Conservation (phyloP, 2,888 invertebrate species). For the Geophilus truncorum region DNA sequence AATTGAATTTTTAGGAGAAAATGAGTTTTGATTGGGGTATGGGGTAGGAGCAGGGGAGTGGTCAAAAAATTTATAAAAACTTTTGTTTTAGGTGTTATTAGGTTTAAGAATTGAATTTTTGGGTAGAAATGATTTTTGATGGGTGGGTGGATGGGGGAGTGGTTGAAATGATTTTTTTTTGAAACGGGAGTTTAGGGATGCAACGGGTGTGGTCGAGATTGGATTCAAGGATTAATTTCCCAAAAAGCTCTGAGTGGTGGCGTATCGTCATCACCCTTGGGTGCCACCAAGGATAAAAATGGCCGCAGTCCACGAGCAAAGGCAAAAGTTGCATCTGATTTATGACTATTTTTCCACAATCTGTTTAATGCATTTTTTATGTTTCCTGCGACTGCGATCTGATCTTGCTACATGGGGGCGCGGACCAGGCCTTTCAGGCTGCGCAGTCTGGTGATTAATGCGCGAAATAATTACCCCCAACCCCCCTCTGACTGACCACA, state of each 20-base stretch:
- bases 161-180: background rate
- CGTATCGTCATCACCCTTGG: background rate
- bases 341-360: conserved; percentile 31
- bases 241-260: background rate
- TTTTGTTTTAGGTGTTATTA: too few species aligned
- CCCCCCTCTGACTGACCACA: conserved; percentile 17
- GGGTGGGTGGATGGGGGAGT: background rate
- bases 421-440: background rate
- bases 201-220: background rate
- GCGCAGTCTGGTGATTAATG: conserved; percentile 25
- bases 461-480: conserved; percentile 26
- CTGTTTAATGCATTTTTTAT: conserved; percentile 34
- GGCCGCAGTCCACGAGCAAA: background rate
- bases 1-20: too few species aligned
- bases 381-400: conserved; percentile 10
- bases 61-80: too few species aligned
- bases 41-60: too few species aligned
- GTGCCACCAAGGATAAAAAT: background rate
- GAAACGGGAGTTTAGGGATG: background rate
- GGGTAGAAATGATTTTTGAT: too few species aligned
- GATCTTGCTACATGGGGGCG: conserved; percentile 11
- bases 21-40: too few species aligned
- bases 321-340: conserved; percentile 15
- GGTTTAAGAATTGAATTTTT: too few species aligned
- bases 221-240: background rate